Percentiles rank a stretch among this genome's conserved stretches.
These are phyloP conservation scores for Petromus typicus DNA, from an alignment of 2,113 vertebrate genomes.

Conservation along the genomic window DNA sequence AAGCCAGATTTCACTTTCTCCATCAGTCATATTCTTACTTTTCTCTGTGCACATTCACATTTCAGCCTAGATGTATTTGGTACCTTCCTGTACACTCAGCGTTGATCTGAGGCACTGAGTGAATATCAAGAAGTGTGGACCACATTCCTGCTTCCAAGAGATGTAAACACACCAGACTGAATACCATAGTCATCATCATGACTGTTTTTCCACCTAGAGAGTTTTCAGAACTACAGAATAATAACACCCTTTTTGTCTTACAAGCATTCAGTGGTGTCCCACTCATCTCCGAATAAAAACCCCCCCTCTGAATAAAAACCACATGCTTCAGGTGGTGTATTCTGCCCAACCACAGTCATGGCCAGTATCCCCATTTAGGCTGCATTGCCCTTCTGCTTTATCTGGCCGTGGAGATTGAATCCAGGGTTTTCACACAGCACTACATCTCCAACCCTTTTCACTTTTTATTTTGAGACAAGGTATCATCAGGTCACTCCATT, in stretches of 20 bases:
- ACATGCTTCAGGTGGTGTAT: accelerated
- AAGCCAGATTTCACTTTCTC: not conserved
- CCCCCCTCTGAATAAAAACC: not conserved
- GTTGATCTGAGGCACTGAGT: not conserved
- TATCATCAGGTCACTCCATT: not conserved
- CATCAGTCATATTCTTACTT: not conserved
- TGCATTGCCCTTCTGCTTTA: not conserved
- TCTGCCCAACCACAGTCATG: not conserved
- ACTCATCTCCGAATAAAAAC: not conserved
- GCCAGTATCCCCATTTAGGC: too few species aligned
- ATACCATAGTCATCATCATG: not conserved
- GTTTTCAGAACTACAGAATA: not conserved
- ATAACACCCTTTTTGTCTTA: not conserved
- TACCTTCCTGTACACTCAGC: not conserved
- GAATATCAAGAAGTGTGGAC: not conserved
- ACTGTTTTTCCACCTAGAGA: not conserved
- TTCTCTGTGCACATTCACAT: not conserved
- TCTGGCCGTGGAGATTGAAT: not conserved
- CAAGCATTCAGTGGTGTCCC: not conserved
- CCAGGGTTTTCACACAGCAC: not conserved
- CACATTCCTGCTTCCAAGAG: not conserved
- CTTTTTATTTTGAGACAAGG: not conserved
- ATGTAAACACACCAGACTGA: not conserved
- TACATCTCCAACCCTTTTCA: not conserved
- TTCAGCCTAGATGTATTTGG: not conserved